Evolutionary conservation across 2,113 vertebrate genomes (phyloP), one percentile per base, ranked within the genome.

Genomic region (Notarius quadriscutis): DNA sequence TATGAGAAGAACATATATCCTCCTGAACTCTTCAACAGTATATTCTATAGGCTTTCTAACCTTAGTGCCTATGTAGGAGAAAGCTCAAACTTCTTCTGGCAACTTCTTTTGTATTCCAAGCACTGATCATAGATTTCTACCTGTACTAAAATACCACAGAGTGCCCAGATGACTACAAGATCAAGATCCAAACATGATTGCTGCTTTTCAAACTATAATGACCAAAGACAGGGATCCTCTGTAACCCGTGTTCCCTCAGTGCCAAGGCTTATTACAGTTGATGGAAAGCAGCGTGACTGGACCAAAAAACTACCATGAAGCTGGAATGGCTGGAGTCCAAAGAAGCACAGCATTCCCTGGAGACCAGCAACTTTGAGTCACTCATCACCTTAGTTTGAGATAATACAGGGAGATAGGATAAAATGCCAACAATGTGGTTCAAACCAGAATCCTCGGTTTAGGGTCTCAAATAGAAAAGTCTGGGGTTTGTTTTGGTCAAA

Each of bases 361-460:
- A 82, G 82, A 84, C 34, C 81, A 84, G 18, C 69, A 84, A 74
- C 48, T 67, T 27, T 78, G 48, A 55, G 9, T 87, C 71, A 84
- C 18, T 87, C 81, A 87, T 69, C 72, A 84, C 50, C 18, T 27
- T 67, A 50, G 27, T 57, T 58, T 51, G 57, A 50, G 30, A 84
- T 48, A 78, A 58, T 15, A 78, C 22, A 67, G 25, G 22, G 22
- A 80, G 72, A 86, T 51, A 51, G 74, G 6, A 62, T 65, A 65
- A 87, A 77, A 67, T 83, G 58, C 18, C 84, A 83, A 57, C 83
- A 87, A 87, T 84, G 72, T 84, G 81, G 57, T 77, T 72, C 22
- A 41, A 71, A 65, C 48, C n/a, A 67, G 6, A 79, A 51, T 65
- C 17, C n/a, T 65, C n/a, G 75, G 58, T 51, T 62, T 34, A 14